Base-by-base conservation (phyloP, 2,113 vertebrate species). In the Mesitornis unicolor region DNA sequence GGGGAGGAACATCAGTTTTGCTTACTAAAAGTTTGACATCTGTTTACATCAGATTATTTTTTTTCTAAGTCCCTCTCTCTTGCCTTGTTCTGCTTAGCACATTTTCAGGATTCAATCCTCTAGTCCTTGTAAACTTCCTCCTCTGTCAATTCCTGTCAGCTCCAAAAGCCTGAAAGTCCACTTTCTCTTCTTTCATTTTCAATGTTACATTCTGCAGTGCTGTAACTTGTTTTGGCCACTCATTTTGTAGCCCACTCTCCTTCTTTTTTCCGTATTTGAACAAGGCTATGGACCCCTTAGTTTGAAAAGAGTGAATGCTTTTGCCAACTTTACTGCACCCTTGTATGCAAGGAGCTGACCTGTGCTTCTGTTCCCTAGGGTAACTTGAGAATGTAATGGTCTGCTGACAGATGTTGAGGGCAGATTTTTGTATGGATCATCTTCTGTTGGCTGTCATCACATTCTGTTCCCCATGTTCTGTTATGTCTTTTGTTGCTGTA, bases 171-270 rank as follows among this genome's bases (percentile, higher is more conserved):
- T 63, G 53, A 20, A 67, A 42, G 26, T 36, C 25, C 15, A 53
- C 38, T 14, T 57, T 61, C n/a, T 73, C 7, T 42, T 51, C 51
- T 64, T 51, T 87, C 6, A 20, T 87, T 83, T 65, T 59, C 63
- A 35, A 26, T 2, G 0, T 38, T 14, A 31, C 1, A 0, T 80
- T 70, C 36, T 83, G 33, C 24, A 51, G 16, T 38, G 20, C 33
- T 64, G 57, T n/a, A 10, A 57, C 25, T 45, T 38, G 28, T 45
- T 65, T 92, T 35, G 14, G 6, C 29, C 15, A 65, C n/a, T 35
- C 16, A 14, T 35, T 78, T 54, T 63, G 5, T 35, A 64, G 35
- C 21, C 31, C 7, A n/a, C n/a, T 18, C 2, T 74, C 8, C 42
- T 21, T 36, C n/a, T 26, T 53, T n/a, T 75, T 33, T 6, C 17